phyloP scores from a whole-genome alignment of 2,888 invertebrate species.

The Drymonia ruficornis region DNA sequence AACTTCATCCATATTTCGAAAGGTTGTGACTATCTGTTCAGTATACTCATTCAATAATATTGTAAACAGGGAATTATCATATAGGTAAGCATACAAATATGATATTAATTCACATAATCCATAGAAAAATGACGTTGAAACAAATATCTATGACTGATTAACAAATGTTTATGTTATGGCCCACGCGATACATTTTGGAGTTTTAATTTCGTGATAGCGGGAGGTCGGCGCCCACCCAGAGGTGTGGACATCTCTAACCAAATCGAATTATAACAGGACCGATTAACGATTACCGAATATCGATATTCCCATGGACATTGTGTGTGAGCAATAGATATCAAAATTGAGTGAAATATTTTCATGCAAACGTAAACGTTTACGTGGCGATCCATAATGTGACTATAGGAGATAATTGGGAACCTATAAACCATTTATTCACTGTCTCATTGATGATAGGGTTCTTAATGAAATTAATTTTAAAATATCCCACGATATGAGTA shows the following conservation, averaged over 20 bases:
- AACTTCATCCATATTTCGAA: too few relatives aligned
- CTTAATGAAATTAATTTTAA: slow-evolving; percentile 44
- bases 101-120: slow-evolving; percentile 61
- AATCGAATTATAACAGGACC: slow-evolving; percentile 73
- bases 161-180: slow-evolving; percentile 72
- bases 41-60: neutral
- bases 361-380: slow-evolving; percentile 22
- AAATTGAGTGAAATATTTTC: slow-evolving; percentile 28
- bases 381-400: slow-evolving; percentile 48
- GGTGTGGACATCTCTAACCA: slow-evolving; percentile 75
- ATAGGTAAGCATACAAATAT: neutral
- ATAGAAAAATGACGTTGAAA: slow-evolving; percentile 67
- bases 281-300: slow-evolving; percentile 30
- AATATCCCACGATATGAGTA: slow-evolving; percentile 44
- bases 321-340: slow-evolving; percentile 35
- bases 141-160: slow-evolving; percentile 69
- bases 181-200: slow-evolving; percentile 70
- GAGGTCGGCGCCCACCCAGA: slow-evolving; percentile 79
- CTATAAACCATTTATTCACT: slow-evolving; percentile 61
- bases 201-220: slow-evolving; percentile 73
- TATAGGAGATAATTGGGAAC: slow-evolving; percentile 62
- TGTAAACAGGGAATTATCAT: neutral
- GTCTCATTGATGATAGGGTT: slow-evolving; percentile 59
- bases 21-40: neutral
- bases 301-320: slow-evolving; percentile 24